phyloP scores from a whole-genome alignment of 2,113 vertebrate species.

The Neopipo cinnamomea region DNA sequence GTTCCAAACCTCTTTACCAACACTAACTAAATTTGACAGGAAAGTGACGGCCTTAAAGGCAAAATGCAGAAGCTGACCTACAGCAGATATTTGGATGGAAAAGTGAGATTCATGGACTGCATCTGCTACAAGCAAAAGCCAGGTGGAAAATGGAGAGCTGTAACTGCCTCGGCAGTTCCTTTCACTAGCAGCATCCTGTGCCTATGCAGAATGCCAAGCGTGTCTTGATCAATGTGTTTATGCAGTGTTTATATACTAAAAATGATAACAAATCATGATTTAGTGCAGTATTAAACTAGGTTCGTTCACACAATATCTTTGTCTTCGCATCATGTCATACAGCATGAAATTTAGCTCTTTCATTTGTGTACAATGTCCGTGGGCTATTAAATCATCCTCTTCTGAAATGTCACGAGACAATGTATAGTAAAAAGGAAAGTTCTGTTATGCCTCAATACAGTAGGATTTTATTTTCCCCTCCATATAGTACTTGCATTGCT shows the following conservation, averaged over 20 bases:
- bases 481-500: not conserved
- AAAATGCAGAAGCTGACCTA: not conserved
- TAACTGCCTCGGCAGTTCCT: not conserved
- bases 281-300: not conserved
- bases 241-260: not conserved
- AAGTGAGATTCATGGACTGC: not conserved
- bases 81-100: not conserved
- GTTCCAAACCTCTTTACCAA: not conserved
- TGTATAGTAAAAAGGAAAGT: not conserved
- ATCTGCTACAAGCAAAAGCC: not conserved
- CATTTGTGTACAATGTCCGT: not conserved
- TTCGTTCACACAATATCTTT: not conserved
- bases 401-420: not conserved
- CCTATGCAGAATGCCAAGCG: not conserved
- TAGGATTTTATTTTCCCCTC: not conserved
- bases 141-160: not conserved
- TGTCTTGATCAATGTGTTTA: not conserved
- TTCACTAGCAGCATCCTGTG: not conserved
- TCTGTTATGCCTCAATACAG: not conserved
- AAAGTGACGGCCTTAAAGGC: not conserved
- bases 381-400: not conserved
- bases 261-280: not conserved
- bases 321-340: not conserved
- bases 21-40: not conserved
- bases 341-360: not conserved